Conservation (phyloP, 2,113 vertebrate genomes). For the Ramphastos sulfuratus region DNA sequence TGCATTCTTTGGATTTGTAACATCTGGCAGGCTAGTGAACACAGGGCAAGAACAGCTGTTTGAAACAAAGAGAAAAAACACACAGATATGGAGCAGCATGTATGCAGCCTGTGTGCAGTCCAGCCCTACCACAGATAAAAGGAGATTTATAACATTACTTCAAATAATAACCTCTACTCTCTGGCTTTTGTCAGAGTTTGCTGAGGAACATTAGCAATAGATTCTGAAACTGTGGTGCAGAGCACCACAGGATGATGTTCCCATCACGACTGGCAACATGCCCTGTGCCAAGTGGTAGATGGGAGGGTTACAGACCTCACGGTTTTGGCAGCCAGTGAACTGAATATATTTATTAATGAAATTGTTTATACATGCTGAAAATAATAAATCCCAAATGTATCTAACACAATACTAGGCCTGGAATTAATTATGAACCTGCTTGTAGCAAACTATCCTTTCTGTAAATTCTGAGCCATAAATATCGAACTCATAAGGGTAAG, state of each 20-base stretch:
- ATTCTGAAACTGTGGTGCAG: neutral
- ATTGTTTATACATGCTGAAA: neutral
- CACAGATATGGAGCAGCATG: neutral
- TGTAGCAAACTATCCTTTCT: neutral
- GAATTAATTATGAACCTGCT: conserved; percentile 28
- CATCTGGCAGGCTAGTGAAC: conserved; percentile 3
- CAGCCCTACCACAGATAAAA: neutral
- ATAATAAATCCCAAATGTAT: neutral
- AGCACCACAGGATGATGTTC: neutral
- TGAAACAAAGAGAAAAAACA: neutral
- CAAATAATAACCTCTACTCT: neutral
- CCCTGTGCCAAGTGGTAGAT: neutral
- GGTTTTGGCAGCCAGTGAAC: neutral
- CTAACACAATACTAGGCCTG: neutral
- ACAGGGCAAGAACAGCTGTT: conserved; percentile 36
- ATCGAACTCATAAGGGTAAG: neutral
- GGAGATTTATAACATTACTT: neutral
- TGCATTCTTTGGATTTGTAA: conserved; percentile 23
- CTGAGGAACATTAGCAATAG: neutral
- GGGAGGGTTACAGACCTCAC: neutral
- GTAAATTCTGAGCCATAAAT: neutral
- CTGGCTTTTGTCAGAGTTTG: neutral
- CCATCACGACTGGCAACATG: neutral
- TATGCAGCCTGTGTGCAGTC: neutral
- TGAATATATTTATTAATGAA: neutral